A percentile compares a stretch with the other conserved stretches of the same genome.
phyloP scores from a whole-genome alignment of 2,113 vertebrate genomes.

The Aleadryas rufinucha region DNA sequence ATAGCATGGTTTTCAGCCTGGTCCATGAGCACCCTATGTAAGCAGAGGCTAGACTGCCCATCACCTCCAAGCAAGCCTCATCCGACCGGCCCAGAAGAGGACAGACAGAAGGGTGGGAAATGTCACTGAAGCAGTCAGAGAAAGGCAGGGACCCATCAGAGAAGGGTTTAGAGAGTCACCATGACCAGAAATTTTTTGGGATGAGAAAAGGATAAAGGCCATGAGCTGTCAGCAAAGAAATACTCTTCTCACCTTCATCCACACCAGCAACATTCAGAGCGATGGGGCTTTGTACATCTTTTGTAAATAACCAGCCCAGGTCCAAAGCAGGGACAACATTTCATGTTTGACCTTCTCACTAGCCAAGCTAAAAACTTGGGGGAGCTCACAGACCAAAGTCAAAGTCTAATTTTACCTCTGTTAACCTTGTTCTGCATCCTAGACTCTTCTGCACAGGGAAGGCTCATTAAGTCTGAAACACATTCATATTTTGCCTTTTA shows the following conservation, averaged over 20 bases:
- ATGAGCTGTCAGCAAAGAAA: background rate
- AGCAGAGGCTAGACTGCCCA: background rate
- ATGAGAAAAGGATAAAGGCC: background rate
- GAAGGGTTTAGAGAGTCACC: background rate
- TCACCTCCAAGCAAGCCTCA: background rate
- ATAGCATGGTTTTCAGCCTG: background rate
- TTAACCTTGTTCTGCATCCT: background rate
- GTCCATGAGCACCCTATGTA: background rate
- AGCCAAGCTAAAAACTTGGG: background rate
- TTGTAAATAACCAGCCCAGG: background rate
- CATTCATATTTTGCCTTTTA: background rate
- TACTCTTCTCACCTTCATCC: background rate
- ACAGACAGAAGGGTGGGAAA: background rate
- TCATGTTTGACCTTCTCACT: background rate
- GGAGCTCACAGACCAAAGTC: background rate
- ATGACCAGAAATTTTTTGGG: background rate
- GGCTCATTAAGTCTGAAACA: background rate
- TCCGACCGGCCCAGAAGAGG: background rate
- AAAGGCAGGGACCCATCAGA: background rate
- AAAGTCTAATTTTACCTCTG: background rate
- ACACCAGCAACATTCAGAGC: background rate
- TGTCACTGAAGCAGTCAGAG: background rate
- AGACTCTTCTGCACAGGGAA: background rate
- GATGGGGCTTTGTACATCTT: accelerated
- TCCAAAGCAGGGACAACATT: background rate